Evolutionary conservation across 2,797 vertebrate genomes (phyloP).

Genomic region (Cossypha dichroa): DNA sequence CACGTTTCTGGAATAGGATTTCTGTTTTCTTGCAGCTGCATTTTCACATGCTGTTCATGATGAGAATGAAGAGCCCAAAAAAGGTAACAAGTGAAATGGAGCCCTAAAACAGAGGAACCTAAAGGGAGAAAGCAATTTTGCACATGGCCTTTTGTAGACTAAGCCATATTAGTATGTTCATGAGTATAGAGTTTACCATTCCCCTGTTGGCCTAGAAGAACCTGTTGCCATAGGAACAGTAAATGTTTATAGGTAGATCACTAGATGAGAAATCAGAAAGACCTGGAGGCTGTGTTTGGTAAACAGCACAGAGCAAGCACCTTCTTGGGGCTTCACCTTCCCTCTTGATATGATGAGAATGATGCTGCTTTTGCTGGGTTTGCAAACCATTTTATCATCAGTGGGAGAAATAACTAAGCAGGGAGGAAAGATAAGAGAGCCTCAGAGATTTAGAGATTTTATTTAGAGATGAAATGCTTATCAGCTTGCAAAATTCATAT

Average conservation of each 20-base stretch:
- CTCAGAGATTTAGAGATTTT: background rate
- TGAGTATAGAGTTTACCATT: background rate
- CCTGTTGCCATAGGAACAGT: background rate
- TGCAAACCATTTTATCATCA: background rate
- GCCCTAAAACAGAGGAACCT: background rate
- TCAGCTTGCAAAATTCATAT: background rate
- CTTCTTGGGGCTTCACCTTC: background rate
- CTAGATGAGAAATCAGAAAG: background rate
- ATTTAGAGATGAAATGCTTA: background rate
- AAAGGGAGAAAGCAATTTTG: background rate
- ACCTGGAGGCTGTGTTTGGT: background rate
- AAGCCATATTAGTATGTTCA: background rate
- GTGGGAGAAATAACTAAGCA: background rate
- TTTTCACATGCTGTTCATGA: fast-evolving
- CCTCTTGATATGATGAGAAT: background rate
- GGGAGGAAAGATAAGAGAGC: background rate
- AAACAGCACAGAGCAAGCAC: background rate
- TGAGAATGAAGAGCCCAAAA: background rate
- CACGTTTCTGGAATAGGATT: background rate
- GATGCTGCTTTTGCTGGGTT: background rate
- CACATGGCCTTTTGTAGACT: background rate
- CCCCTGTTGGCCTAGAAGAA: background rate
- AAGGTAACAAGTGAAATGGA: background rate
- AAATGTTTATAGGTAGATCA: background rate
- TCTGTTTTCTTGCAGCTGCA: background rate